Evolutionary conservation across 2,888 invertebrate species (phyloP), one percentile per base, ranked within the genome.

Genomic region (Tenthredo amoena): DNA sequence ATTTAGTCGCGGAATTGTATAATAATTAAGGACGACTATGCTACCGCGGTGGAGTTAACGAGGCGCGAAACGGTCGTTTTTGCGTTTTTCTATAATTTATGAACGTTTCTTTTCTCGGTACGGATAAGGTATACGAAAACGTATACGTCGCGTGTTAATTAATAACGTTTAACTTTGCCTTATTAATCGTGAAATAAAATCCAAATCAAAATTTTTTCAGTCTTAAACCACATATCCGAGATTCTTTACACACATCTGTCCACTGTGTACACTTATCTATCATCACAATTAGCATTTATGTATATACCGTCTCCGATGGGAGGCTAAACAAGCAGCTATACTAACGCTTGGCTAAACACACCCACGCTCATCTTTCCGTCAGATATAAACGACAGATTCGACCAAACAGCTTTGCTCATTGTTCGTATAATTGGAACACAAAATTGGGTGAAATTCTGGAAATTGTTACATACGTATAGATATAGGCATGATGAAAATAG

Each of bases 211-310:
- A 47, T 15, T 47, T 15, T 3, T 12, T 15, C 15, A 4, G 15
- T 47, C 15, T 15, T 4, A 43, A 43, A 43, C 50, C 50, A n/a
- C 1, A 3, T 12, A 55, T 55, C 6, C n/a, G 6, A 26, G 10
- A 26, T 3, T 62, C 21, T 62, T 62, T 3, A 62, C 26, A 31
- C 62, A 34, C 68, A 68, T 68, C 26, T 68, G 68, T 34, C 12
- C 34, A 34, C 26, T 68, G 68, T 68, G 15, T 68, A 68, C 34
- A 34, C 15, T 34, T 68, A 68, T 68, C 26, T 31, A 10, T 68
- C 74, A 40, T 74, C 74, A 18, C 74, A 74, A 74, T 74, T 7
- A 74, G 21, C 74, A 34, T 68, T 21, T 26, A 74, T 43, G 12
- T 47, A 3, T 43, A 40, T 43, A 40, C 40, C 12, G 26, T 21